Conservation (phyloP, 2,797 vertebrate genomes). For the Argyrosomus regius region DNA sequence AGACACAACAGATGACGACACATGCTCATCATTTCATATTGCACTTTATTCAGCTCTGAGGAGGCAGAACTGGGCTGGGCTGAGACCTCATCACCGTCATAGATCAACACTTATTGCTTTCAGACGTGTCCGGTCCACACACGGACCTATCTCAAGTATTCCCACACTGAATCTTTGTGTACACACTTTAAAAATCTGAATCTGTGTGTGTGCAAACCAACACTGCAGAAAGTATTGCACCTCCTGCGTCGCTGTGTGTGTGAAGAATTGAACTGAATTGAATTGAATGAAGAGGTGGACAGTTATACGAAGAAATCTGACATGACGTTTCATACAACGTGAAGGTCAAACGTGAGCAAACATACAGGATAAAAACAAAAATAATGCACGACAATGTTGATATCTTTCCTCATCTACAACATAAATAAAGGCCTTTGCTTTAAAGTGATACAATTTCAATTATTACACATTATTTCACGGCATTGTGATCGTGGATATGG, state of each 20-base stretch:
- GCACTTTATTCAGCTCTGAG: conserved; percentile 87
- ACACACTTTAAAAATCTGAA: conserved; percentile 14
- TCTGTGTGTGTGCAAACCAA: conserved; percentile 17
- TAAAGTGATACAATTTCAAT: not conserved
- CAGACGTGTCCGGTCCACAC: conserved; percentile 33
- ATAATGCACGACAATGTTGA: conserved; percentile 32
- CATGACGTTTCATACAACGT: conserved; percentile 7
- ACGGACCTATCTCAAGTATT: conserved; percentile 48
- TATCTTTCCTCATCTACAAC: conserved; percentile 3
- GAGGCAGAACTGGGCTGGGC: conserved; percentile 51
- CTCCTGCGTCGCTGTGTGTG: not conserved
- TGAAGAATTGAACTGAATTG: not conserved
- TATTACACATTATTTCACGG: conserved; percentile 2
- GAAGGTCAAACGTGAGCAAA: conserved; percentile 40
- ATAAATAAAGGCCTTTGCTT: conserved; percentile 45
- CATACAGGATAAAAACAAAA: conserved; percentile 23
- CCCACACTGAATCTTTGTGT: conserved; percentile 24
- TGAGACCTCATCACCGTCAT: conserved; percentile 59
- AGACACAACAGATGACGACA: conserved; percentile 27
- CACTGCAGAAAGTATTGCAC: conserved; percentile 55
- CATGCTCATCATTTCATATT: conserved; percentile 77
- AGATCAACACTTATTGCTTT: conserved; percentile 85
- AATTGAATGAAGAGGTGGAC: conserved; percentile 7
- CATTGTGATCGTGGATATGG: not conserved
- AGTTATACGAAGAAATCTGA: not conserved